Evolutionary conservation across 2,113 vertebrate species (phyloP), one percentile per base, ranked within the genome.

Genomic region (Calyptomena viridis): DNA sequence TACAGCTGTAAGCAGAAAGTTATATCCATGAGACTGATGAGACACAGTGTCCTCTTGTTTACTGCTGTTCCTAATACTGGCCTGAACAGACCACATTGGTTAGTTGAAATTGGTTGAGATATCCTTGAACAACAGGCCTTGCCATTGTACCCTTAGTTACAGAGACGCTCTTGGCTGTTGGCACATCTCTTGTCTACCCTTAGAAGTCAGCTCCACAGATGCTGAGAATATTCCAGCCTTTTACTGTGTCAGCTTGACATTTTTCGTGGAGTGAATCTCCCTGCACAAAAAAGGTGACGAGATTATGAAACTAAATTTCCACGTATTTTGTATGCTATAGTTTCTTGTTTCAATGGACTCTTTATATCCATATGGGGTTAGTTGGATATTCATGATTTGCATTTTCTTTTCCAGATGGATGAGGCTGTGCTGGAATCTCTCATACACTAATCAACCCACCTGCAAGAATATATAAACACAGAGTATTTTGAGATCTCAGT

Each of bases 1-100:
- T 87, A 94, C 91, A 94, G 94, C 74, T 93, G 84, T 95, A 97
- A 97, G 95, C 96, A 95, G 95, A 95, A 97, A 97, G 94, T 89
- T 96, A 96, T 95, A 95, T 91, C 91, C 94, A 96, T 95, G 93
- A 97, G 91, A 92, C 68, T 91, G 87, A 92, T 92, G 94, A 94
- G 84, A 95, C 94, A 97, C 77, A 95, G 84, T 27, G 84, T 95
- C 89, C 89, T 89, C 91, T 94, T 96, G 93, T 89, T 95, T 91
- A 78, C 49, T 94, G 84, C 81, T 84, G 74, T 94, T 84, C 86
- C 67, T 90, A 93, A 92, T 74, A 83, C 8, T 84, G 86, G 59
- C 83, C 84, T 73, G 58, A 84, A 58, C 62, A 91, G 66, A 88
- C 84, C 93, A 93, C 77, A 53, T 1, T 82, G 62, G 94, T 91